A percentile compares a stretch with the other conserved stretches of the same genome.
These are phyloP conservation scores for Macrochelys suwanniensis DNA, from an alignment of 2,797 vertebrate species.

Conservation along the genomic window DNA sequence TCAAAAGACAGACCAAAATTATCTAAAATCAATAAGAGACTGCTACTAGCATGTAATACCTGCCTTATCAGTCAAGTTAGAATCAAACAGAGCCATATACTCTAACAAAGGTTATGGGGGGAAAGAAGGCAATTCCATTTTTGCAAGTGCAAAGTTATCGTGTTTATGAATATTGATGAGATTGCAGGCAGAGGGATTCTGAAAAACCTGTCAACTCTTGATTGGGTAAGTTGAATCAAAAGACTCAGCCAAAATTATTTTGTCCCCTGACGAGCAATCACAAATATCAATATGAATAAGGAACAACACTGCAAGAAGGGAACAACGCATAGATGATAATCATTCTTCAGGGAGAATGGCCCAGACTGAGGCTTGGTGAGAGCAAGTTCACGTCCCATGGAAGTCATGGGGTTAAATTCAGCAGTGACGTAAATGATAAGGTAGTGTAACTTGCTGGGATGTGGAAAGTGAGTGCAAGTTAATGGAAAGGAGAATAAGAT, in stretches of 20 bases:
- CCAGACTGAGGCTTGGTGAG: neutral
- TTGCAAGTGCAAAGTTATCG: neutral
- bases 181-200: neutral
- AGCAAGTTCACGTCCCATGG: neutral
- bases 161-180: slow-evolving; percentile 44
- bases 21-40: slow-evolving; percentile 47
- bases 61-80: slow-evolving; percentile 5
- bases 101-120: neutral
- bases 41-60: slow-evolving; percentile 38
- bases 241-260: neutral
- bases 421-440: neutral
- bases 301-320: neutral
- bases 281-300: neutral
- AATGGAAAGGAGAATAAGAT: neutral
- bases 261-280: neutral
- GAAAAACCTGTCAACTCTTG: neutral
- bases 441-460: neutral
- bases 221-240: neutral
- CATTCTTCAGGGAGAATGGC: accelerated
- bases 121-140: slow-evolving; percentile 40
- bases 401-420: neutral
- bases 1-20: slow-evolving; percentile 42
- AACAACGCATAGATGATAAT: neutral
- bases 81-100: slow-evolving; percentile 10
- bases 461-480: neutral